Base-by-base conservation (phyloP, 2,888 invertebrate species). In the Drosophila neoperkinsi region DNA sequence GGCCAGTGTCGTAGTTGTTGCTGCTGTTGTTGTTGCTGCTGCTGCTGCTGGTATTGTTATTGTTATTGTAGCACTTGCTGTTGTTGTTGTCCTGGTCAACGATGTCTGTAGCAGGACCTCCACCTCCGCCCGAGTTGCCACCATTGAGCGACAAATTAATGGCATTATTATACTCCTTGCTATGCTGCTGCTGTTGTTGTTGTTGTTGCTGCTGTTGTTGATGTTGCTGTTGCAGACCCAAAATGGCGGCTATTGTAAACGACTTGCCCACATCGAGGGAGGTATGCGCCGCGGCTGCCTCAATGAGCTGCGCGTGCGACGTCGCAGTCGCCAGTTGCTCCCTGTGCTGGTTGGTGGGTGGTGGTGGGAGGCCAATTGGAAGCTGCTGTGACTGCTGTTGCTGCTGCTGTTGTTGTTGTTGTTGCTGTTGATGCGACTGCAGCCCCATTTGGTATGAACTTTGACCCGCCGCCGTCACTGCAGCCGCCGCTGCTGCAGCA, bases 221-320 rank as follows among this genome's bases (percentile, higher is more conserved):
- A 25, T 51, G 51, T 30, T 51, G 75, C 79, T 93, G 95, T 66
- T 96, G 95, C 77, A 97, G 92, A 0, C 97, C 97, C 84, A 98
- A 95, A 88, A 97, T 97, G 75, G 97, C 97, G 77, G 97, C 97
- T 83, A 98, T 98, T 31, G 97, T 97, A 89, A 98, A 98, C 9
- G 97, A 97, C 90, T 96, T 96, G 50, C 95, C 95, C 69, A 92
- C 93, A 82, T 93, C 93, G 78, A 93, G 91, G 74, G 93, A 91
- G 79, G 93, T 91, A 79, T 90, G 92, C 71, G 90, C 90, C 74
- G 91, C 88, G 64, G 90, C 90, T 58, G 90, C 90, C 71, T 91
- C 92, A 69, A 92, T 85, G 75, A 91, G 82, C 71, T 91, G 90
- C 79, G 90, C 87, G 76, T 90, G 88, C 83, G 88, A 85, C 85